Evolutionary conservation across 2,797 vertebrate species (phyloP), one percentile per base, ranked within the genome.

Genomic region (Pyrocephalus nanus): DNA sequence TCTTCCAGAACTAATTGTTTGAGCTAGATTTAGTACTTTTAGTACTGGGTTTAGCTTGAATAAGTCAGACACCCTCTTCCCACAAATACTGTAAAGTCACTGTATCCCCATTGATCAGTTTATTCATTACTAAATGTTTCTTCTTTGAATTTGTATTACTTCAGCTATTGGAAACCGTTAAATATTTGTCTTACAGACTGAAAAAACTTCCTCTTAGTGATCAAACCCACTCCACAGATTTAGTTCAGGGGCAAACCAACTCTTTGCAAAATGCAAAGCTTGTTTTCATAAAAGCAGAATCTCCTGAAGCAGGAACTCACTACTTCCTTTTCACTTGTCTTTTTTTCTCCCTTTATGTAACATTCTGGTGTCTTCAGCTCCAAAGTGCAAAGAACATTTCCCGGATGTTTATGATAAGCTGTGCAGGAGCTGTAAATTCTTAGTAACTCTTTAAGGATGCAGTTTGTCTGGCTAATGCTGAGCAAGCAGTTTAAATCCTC

Each of bases 301-400:
- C 51, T 76, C 8, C 66, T 91, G 73, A 90, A 91, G 90, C 90
- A 94, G 95, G 88, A 96, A 90, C 77, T 94, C 76, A 12, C 48
- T 67, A 65, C 61, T 93, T 96, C 93, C 88, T 95, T 95, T 95
- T 54, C 27, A 27, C 15, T 94, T 94, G 48, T 82, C 81, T 91
- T 36, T 92, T 93, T 94, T 29, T 79, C 42, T 81, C 60, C 11
- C 19, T 91, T 92, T 88, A 45, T 84, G 67, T 90, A 90, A 76
- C 55, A 16, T 66, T 77, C 55, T 72, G 54, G 29, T 84, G 42
- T 70, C 77, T 95, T 86, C 51, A 69, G 66, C 66, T 81, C 94
- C 76, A 54, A 74, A 94, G 72, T 88, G 78, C 82, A 91, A 86
- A 81, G 66, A 83, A 70, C 66, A 40, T 92, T 94, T 91, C 86